phyloP scores from a whole-genome alignment of 2,888 invertebrate species.

The Escarpia spicata region DNA sequence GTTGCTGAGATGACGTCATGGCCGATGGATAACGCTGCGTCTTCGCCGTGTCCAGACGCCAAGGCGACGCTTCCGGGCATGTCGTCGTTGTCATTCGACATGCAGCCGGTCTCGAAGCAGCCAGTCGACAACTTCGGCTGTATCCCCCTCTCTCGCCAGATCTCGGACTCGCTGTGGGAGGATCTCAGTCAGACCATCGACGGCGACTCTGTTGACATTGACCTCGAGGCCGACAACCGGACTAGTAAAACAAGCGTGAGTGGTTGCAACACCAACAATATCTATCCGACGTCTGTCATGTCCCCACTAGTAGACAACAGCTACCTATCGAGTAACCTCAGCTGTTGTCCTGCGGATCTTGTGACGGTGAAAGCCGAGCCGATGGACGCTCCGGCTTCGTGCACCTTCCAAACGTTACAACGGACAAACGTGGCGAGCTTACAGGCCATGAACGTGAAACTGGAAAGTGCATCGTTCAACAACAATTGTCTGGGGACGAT shows the following conservation, averaged over 20 bases:
- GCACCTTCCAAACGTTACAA: neutral
- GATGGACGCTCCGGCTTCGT: neutral
- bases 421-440: neutral
- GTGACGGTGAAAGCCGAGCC: neutral
- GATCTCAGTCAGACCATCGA: slow-evolving; percentile 55
- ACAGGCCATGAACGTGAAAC: neutral
- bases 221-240: neutral
- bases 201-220: neutral
- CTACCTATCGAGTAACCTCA: neutral
- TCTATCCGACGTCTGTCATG: neutral
- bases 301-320: neutral
- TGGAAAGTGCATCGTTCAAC: neutral
- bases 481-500: neutral
- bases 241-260: neutral
- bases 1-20: neutral
- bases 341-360: neutral
- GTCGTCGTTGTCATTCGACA: neutral
- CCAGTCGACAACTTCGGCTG: neutral
- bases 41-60: neutral
- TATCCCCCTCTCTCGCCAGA: slow-evolving; percentile 14
- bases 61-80: neutral
- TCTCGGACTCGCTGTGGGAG: slow-evolving; percentile 55
- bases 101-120: neutral
- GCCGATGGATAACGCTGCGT: neutral
- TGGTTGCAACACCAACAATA: neutral